Evolutionary conservation across 2,113 vertebrate species (phyloP).

Genomic region (Probosciger aterrimus): DNA sequence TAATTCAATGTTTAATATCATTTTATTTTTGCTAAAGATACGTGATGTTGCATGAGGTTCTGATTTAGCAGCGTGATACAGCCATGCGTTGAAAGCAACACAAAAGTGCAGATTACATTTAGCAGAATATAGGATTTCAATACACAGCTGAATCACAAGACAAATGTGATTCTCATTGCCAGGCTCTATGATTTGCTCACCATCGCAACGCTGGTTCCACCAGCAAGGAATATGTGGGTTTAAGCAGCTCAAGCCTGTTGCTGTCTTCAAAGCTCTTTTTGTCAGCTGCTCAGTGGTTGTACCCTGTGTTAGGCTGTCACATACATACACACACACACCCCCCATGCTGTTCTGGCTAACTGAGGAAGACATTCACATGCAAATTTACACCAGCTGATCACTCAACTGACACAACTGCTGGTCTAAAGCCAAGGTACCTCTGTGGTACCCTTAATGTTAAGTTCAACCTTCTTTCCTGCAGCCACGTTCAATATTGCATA

Average conservation of each 20-base stretch:
- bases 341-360: neutral
- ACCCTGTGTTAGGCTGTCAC: neutral
- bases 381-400: neutral
- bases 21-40: neutral
- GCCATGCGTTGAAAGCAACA: neutral
- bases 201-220: accelerated
- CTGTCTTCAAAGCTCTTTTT: neutral
- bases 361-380: neutral
- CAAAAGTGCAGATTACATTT: neutral
- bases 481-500: neutral
- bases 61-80: neutral
- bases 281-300: neutral
- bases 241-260: neutral
- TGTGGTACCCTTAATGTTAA: neutral
- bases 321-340: neutral
- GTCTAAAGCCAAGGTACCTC: neutral
- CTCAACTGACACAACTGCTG: neutral
- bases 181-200: neutral
- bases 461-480: neutral
- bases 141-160: neutral
- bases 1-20: neutral
- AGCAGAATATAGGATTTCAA: neutral
- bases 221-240: neutral
- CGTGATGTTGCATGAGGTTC: neutral
- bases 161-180: neutral